Percentiles rank a stretch among this genome's conserved stretches.
Evolutionary conservation across 1,140 invertebrate genomes (phyloP).

Genomic region (Homalodisca vitripennis): DNA sequence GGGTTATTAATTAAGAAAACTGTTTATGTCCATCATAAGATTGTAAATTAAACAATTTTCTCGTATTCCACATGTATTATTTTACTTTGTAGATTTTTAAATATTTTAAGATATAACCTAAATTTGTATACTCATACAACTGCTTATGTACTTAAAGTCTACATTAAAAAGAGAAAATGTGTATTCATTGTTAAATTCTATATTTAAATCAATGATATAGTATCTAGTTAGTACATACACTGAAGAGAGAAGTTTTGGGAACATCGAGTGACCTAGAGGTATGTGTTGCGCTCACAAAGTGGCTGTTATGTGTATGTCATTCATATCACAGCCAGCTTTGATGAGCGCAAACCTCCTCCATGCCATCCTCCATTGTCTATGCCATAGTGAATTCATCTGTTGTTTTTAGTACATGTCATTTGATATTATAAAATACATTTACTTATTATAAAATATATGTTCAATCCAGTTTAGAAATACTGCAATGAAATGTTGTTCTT

Average conservation of each 20-base stretch:
- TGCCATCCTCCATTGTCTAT: not conserved
- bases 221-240: no score
- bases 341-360: constrained; percentile 57
- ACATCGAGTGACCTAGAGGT: constrained; percentile 1
- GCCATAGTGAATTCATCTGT: not conserved
- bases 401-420: not conserved
- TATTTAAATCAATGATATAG: no score
- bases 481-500: no score
- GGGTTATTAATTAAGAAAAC: no score
- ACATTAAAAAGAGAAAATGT: not conserved
- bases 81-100: not conserved
- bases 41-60: no score
- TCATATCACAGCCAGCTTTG: constrained; percentile 81
- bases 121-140: no score
- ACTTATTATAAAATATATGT: no score
- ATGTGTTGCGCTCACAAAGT: constrained; percentile 57
- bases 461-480: no score
- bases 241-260: no score
- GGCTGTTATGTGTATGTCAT: constrained; percentile 56
- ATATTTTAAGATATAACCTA: no score
- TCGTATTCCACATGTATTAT: not conserved
- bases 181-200: not conserved
- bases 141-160: not conserved
- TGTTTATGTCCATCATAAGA: no score
- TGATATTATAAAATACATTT: no score